Evolutionary conservation across 2,797 vertebrate species (phyloP).

Genomic region (Alca torda): DNA sequence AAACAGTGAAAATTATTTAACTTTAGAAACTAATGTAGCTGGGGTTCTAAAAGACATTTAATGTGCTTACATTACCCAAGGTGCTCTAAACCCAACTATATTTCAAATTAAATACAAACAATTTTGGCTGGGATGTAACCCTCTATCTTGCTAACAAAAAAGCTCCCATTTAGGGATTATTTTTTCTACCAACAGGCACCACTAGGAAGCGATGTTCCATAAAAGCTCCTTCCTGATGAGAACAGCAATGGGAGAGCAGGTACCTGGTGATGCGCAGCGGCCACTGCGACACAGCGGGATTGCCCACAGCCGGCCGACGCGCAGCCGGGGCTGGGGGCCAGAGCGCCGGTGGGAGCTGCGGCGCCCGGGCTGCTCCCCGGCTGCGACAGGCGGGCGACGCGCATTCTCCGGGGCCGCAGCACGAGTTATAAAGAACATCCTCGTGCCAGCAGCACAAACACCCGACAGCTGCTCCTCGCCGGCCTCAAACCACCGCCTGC

Average conservation of each 20-base stretch:
- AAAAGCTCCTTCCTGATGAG: neutral
- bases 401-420: neutral
- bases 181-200: neutral
- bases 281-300: accelerated
- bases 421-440: neutral
- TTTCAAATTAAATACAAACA: neutral
- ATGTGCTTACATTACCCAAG: neutral
- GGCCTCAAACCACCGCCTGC: neutral
- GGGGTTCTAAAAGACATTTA: neutral
- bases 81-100: neutral
- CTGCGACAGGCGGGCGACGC: accelerated
- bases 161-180: neutral
- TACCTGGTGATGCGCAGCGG: accelerated
- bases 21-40: neutral
- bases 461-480: neutral
- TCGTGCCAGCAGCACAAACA: neutral
- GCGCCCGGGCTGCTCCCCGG: neutral
- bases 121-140: neutral
- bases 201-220: neutral
- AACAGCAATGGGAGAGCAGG: neutral
- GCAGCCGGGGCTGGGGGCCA: neutral
- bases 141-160: neutral
- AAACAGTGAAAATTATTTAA: neutral
- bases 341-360: neutral
- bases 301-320: too few relatives aligned